phyloP scores from a whole-genome alignment of 2,113 vertebrate species.

The Pardalotus punctatus region DNA sequence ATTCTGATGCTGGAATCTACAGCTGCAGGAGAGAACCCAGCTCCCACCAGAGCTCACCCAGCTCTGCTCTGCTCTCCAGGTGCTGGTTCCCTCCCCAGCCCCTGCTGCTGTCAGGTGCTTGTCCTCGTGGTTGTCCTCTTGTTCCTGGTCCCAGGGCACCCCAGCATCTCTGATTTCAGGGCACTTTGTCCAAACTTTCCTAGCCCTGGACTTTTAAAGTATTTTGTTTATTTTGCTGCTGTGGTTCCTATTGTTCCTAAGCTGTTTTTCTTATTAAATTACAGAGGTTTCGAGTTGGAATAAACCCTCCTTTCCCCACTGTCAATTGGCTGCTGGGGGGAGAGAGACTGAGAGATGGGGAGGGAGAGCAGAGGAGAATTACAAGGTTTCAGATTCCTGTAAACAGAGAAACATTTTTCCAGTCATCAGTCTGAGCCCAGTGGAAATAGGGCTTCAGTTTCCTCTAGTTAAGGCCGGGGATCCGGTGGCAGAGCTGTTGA shows the following conservation, averaged over 20 bases:
- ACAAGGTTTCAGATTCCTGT: constrained; percentile 67
- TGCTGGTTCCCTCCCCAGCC: not conserved
- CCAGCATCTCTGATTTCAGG: not conserved
- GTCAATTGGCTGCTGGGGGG: not conserved
- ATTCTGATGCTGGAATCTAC: not conserved
- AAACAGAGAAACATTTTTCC: constrained; percentile 71
- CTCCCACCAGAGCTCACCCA: not conserved
- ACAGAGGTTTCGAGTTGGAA: not conserved
- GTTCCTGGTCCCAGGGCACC: not conserved
- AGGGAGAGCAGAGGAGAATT: constrained; percentile 42
- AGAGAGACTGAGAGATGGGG: not conserved
- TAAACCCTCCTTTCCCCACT: not conserved
- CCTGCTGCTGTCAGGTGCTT: not conserved
- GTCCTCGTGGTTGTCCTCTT: not conserved
- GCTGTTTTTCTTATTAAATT: constrained; percentile 36
- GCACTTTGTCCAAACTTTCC: not conserved
- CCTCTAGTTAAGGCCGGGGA: not conserved
- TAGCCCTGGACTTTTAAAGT: not conserved
- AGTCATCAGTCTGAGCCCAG: constrained; percentile 27
- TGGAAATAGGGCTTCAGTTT: constrained; percentile 63
- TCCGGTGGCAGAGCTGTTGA: constrained; percentile 51
- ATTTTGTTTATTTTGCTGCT: not conserved
- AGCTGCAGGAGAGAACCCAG: not conserved
- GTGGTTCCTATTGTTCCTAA: constrained; percentile 4
- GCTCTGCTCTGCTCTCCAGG: not conserved